Base-by-base conservation (phyloP, 1,140 invertebrate genomes). In the Ctenoplectra terminalis region DNA sequence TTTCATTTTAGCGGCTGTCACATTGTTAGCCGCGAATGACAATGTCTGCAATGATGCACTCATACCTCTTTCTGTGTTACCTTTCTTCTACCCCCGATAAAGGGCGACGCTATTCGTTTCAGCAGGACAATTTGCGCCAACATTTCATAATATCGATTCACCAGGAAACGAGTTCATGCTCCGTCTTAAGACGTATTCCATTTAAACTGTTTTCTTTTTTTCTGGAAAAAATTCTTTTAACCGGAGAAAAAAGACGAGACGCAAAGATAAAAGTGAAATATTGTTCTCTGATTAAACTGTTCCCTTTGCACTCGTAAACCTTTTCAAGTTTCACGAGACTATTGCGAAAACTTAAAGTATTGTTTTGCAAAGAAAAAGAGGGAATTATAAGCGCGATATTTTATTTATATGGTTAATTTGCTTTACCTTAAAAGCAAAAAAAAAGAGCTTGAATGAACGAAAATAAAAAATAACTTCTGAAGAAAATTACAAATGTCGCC, bases 1-100 rank as follows among this genome's bases (percentile, higher is more conserved):
- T 81, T 87, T 83, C 82, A 74, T 87, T 78, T 77, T 81, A 87
- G 52, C 82, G 52, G 50, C 56, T 78, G 82, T 81, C 86, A 82
- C 76, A 82, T 87, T 87, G 86, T 87, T 87, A 87, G 73, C 77
- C 52, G 63, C 82, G 77, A 82, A 87, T 87, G 86, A 87, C 85
- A 87, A 76, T 81, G 58, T 69, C 77, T 72, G 43, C 61, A 63
- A 70, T 81, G 67, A 52, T 63, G 20, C 29, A 26, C 64, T 70
- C 58, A 40, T 70, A 56, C 43, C 60, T 64, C 43, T 58, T 43
- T 83, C 69, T 66, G 46, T 63, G 50, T 52, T 56, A 50, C 31
- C 73, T 56, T 37, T 52, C 56, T 67, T 29, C 43, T 26, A n/a
- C 54, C 31, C 52, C 54, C 54, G 43, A 64, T 81, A 76, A 78